A percentile compares a stretch with the other conserved stretches of the same genome.
These are phyloP conservation scores for Brachionus calyciflorus DNA, from an alignment of 1,140 invertebrate species.

Conservation along the genomic window DNA sequence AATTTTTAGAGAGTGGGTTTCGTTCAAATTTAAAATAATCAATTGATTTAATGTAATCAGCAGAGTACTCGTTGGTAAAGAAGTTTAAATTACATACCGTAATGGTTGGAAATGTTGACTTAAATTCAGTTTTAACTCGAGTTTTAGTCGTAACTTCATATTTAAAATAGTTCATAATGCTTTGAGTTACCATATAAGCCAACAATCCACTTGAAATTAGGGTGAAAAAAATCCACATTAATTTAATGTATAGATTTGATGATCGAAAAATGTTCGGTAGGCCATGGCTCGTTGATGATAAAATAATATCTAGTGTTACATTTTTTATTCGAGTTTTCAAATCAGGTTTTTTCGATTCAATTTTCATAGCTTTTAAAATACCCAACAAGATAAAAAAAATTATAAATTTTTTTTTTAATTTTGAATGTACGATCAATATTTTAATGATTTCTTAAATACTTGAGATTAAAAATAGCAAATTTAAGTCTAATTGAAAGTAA, in stretches of 20 bases:
- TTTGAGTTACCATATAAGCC: no score
- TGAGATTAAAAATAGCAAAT: no score
- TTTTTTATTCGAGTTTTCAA: background rate
- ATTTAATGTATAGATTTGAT: background rate
- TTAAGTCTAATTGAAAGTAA: no score
- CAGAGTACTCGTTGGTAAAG: background rate
- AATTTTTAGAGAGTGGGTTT: background rate
- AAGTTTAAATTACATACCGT: background rate
- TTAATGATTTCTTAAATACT: no score
- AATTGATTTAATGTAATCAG: background rate
- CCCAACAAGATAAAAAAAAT: no score
- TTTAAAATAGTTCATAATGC: no score
- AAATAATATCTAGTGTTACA: background rate
- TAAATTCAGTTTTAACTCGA: background rate
- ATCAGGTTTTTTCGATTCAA: background rate
- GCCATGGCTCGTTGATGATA: background rate
- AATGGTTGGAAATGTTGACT: background rate
- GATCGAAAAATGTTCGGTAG: background rate
- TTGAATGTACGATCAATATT: no score
- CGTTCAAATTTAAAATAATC: background rate
- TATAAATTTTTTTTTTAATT: no score
- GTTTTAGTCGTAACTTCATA: background rate
- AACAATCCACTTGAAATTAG: no score
- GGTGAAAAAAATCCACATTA: no score
- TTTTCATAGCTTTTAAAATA: no score